Conservation (phyloP, 2,113 vertebrate species). For the Vulpes vulpes region DNA sequence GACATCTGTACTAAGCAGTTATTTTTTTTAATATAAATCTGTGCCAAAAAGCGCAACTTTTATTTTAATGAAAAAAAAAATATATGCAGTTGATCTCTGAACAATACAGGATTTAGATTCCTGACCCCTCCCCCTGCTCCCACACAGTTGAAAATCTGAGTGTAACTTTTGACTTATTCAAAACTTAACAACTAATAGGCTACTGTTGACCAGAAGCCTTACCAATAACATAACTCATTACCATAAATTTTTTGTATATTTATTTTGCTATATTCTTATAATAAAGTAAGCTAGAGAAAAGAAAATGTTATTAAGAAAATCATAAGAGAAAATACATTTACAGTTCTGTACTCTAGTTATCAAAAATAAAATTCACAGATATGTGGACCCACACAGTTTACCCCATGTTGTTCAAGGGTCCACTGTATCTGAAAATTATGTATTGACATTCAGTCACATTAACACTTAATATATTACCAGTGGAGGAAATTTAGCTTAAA, state of each 20-base stretch:
- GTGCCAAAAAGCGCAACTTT: neutral
- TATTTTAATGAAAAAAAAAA: neutral
- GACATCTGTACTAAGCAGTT: neutral
- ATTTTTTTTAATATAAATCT: neutral
- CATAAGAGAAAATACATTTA: neutral
- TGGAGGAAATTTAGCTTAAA: neutral
- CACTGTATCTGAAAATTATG: neutral
- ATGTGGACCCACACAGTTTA: neutral
- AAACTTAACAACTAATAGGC: neutral
- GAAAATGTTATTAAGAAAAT: neutral
- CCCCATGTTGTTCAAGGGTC: neutral
- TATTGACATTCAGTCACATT: neutral
- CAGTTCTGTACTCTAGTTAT: neutral
- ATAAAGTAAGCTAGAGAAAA: neutral
- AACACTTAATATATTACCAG: neutral
- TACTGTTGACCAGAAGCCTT: neutral
- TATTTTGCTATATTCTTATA: neutral
- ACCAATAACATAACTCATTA: neutral
- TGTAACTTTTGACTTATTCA: neutral
- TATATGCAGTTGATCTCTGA: neutral
- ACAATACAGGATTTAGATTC: neutral
- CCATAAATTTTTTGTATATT: neutral
- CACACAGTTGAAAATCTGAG: neutral
- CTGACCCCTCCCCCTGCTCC: no score
- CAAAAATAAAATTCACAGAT: neutral